A percentile compares a stretch with the other conserved stretches of the same genome.
These are phyloP conservation scores for Microdon myrmicae DNA, from an alignment of 2,888 invertebrate genomes.

Conservation along the genomic window DNA sequence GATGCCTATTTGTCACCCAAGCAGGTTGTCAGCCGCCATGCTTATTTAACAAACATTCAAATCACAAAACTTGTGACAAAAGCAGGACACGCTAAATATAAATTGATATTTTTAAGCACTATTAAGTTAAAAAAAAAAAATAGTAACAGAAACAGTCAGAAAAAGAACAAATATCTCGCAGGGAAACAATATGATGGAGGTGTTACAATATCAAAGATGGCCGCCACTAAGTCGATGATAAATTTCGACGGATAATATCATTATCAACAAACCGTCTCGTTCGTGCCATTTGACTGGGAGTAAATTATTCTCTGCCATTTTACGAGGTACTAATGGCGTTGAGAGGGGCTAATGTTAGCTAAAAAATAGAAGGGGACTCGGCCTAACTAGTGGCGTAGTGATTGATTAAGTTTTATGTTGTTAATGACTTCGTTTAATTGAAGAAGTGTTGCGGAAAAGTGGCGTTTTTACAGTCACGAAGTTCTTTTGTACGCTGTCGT, in stretches of 20 bases:
- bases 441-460: too few species aligned
- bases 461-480: too few species aligned
- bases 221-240: constrained; percentile 19
- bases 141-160: constrained; percentile 2
- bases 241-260: constrained; percentile 31
- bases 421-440: too few species aligned
- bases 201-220: constrained; percentile 9
- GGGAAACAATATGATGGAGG: too few species aligned
- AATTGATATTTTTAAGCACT: not conserved
- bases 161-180: constrained; percentile 4
- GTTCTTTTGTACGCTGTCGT: too few species aligned
- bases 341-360: too few species aligned
- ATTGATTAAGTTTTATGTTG: too few species aligned
- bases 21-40: constrained; percentile 47
- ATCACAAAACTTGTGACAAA: not conserved
- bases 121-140: constrained; percentile 10
- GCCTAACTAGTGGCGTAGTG: too few species aligned
- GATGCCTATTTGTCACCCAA: constrained; percentile 50
- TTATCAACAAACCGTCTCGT: constrained; percentile 38
- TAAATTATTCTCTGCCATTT: constrained; percentile 29
- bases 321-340: constrained; percentile 35
- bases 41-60: constrained; percentile 41
- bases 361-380: too few species aligned
- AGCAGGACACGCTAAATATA: constrained; percentile 8
- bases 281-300: constrained; percentile 39